Conservation (phyloP, 2,113 vertebrate genomes). For the Heteronetta atricapilla region DNA sequence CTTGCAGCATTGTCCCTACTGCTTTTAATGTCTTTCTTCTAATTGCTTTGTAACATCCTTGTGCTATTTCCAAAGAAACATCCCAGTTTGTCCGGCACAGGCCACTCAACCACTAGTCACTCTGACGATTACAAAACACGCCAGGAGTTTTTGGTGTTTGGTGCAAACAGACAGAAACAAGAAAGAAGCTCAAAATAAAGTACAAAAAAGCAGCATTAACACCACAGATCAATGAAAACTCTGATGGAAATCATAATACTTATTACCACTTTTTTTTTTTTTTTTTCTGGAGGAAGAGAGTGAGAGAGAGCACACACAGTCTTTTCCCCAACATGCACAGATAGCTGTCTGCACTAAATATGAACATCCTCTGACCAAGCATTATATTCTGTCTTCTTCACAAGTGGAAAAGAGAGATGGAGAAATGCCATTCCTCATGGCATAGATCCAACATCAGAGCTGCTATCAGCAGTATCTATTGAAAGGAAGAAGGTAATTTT, state of each 20-base stretch:
- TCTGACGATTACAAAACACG: not conserved
- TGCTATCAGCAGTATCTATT: not conserved
- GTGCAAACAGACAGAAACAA: not conserved
- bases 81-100: not conserved
- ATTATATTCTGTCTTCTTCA: not conserved
- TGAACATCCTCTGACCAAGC: not conserved
- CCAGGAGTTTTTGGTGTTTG: not conserved
- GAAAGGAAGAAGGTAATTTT: not conserved
- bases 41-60: not conserved
- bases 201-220: not conserved
- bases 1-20: not conserved
- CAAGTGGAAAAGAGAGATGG: not conserved
- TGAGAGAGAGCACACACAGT: not conserved
- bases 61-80: not conserved
- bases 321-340: not conserved
- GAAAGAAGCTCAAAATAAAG: not conserved
- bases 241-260: not conserved
- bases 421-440: not conserved
- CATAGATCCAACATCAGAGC: not conserved
- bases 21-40: not conserved
- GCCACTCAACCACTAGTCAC: not conserved
- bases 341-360: not conserved
- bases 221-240: not conserved
- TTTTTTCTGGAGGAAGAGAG: not conserved
- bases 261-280: not conserved